Base-by-base conservation (phyloP, 2,797 vertebrate genomes). In the Percopsis omiscomaycus region DNA sequence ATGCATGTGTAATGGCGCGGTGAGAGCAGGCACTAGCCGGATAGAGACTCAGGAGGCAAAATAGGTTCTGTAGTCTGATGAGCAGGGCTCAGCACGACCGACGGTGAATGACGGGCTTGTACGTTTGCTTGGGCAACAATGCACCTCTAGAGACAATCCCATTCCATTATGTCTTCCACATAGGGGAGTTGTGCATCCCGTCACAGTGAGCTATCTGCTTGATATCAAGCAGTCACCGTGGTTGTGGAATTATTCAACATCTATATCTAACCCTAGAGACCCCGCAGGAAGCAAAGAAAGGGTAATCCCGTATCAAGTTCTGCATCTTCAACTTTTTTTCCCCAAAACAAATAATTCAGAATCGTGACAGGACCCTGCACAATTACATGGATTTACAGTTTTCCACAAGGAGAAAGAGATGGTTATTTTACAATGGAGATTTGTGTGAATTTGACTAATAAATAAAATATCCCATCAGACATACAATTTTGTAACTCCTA, bases 281-380 rank as follows among this genome's bases (percentile, higher is more conserved):
- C 75, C 45, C 59, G 79, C 77, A 78, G 82, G 86, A 84, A 86
- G 80, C 1, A 4, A 62, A 67, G 48, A 69, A 55, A 75, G 64
- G 75, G 75, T 77, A 32, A 30, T 77, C 22, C 61, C 74, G 68
- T 53, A 82, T 79, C 59, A 3, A 29, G 64, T 53, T 53, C 45
- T 0, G 49, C 64, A 83, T 83, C 79, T 77, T 47, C 62, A 58
- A 69, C 72, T 63, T 64, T 47, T 67, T 77, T 77, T 82, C 84
- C 68, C 63, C 74, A 66, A 83, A 82, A 80, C 82, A 85, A 84
- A 87, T 78, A 81, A 60, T 55, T 79, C 77, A 77, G 65, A 69
- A 71, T 49, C 0, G 67, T 61, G 78, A 82, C 88, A 89, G 89
- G 90, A 90, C 68, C 72, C 56, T 12, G 5, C 56, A 56, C 75